Evolutionary conservation across 2,888 invertebrate genomes (phyloP), one percentile per base, ranked within the genome.

Genomic region (Cantharis lateralis): DNA sequence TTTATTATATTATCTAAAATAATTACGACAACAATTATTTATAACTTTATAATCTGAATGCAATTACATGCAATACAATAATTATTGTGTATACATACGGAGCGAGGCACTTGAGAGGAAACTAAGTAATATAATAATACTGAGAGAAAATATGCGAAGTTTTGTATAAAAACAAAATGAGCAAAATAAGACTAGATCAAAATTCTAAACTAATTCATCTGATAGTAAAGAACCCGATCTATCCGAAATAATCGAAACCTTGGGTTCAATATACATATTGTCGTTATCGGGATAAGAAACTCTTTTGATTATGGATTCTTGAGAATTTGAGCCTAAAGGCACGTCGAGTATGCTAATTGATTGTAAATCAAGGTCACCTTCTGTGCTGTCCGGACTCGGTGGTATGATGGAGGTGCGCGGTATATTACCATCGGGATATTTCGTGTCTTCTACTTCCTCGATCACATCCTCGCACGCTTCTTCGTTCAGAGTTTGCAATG

Each of bases 391-490:
- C 0, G 88, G 88, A 80, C 87, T 88, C 1, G 88, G 87, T 7
- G 88, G 88, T 70, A 88, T 88, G 13, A 88, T 82, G 4, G 86
- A 87, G 0, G 88, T 88, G 75, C 84, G 84, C 0, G 88, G 88
- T 10, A 32, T 32, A 13, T 72, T 62, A 4, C 24, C 24, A 24
- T 84, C 82, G 1, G 82, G 81, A 26, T 84, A 83, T 15, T 83
- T 83, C 1, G 82, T 80, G 9, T 87, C 87, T 69, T 85, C 86
- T 0, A 88, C 88, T 84, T 90, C 95, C 86, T 95, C 95, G 82
- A 95, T 89, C 64, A 96, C 96, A 89, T 97, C 97, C 89, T 97
- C 97, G 87, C 95, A 93, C 9, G 97, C 97, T 89, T 97, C 97
- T 89, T 97, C 97, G 89, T 96, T 97, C 32, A 97, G 90, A 0